Evolutionary conservation across 2,888 invertebrate genomes (phyloP), one percentile per base, ranked within the genome.

Genomic region (Caradrina kadenii): DNA sequence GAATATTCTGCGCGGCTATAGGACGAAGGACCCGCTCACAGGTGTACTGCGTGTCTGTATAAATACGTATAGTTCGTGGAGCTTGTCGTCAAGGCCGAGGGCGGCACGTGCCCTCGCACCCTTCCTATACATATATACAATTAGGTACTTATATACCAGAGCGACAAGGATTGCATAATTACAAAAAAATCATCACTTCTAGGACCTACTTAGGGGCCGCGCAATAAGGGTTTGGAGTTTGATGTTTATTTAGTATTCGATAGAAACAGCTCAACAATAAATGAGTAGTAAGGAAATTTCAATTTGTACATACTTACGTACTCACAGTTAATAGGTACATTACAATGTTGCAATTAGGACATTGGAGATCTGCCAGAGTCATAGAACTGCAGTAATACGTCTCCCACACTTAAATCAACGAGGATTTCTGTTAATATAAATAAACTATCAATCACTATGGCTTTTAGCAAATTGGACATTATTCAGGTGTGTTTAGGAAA

Each of bases 41-140:
- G 83, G 86, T 90, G 88, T 84, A 87, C 69, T 76, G 63, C 17
- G 48, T 60, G 39, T 79, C 67, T 80, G 69, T 66, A 72, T 79
- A 80, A 26, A 70, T 82, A 78, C 39, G 22, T 77, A 79, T 78
- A 85, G 82, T 63, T 69, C 70, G 70, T 78, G 81, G 73, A 81
- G 73, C 66, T 82, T 81, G 86, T 86, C 87, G 86, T 89, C 94
- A 95, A 94, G 94, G 94, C 91, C 93, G 91, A 88, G 88, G 89
- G 81, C 84, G 88, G 84, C 91, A 90, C 90, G 92, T 91, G 90
- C 90, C 88, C 81, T 86, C 80, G 69, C 74, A 71, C 66, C 84
- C 82, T 86, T 83, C 68, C 76, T 76, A 79, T 80, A 75, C 55
- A 60, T 75, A 68, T 31, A 64, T 62, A 65, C 49, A 68, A 49